A percentile compares a stretch with the other conserved stretches of the same genome.
These are phyloP conservation scores for Achatina immaculata DNA, from an alignment of 1,140 invertebrate genomes.

Conservation along the genomic window DNA sequence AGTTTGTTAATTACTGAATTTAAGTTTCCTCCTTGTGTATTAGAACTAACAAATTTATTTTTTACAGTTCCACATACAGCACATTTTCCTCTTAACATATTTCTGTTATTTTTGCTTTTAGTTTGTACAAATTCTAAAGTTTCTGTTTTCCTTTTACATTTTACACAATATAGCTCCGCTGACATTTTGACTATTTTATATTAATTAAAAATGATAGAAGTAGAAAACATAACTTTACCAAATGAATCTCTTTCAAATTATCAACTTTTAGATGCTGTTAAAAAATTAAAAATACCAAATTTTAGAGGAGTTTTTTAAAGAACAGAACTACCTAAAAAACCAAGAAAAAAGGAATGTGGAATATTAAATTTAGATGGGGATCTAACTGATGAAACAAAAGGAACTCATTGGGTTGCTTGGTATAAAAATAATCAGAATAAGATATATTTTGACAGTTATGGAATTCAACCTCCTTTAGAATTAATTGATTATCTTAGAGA, in stretches of 20 bases:
- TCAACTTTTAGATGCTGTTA: not conserved
- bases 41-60: not conserved
- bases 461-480: slow-evolving; percentile 6
- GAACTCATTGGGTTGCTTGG: slow-evolving; percentile 9
- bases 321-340: not conserved
- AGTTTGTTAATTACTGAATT: not conserved
- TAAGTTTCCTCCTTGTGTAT: not conserved
- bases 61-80: not conserved
- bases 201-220: not conserved
- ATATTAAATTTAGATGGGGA: not conserved
- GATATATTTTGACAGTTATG: slow-evolving; percentile 3
- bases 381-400: not conserved
- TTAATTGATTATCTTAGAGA: not conserved
- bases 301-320: slow-evolving; percentile 1
- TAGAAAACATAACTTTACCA: not conserved
- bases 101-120: not conserved
- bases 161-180: not conserved
- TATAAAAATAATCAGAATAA: not conserved
- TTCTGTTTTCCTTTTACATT: slow-evolving; percentile 9
- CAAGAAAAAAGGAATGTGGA: slow-evolving; percentile 9
- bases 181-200: not conserved
- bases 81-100: not conserved
- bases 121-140: not conserved
- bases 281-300: slow-evolving; percentile 1
- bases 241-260: slow-evolving; percentile 1